phyloP scores from a whole-genome alignment of 2,797 vertebrate genomes.

The Periparus ater region DNA sequence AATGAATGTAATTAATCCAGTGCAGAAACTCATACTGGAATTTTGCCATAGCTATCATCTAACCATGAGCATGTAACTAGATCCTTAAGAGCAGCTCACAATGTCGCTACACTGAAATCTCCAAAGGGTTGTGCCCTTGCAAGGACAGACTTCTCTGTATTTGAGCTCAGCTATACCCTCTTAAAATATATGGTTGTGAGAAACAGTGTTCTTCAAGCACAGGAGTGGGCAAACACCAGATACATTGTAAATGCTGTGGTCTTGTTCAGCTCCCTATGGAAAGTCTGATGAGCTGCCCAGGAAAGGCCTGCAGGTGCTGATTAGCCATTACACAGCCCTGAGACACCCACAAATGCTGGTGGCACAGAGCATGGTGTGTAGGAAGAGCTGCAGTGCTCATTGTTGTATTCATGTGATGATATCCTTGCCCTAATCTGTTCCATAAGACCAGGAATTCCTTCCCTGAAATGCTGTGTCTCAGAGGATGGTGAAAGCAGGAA shows the following conservation, averaged over 20 bases:
- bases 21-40: not conserved
- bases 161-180: not conserved
- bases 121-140: not conserved
- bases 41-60: conserved; percentile 5
- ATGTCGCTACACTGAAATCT: not conserved
- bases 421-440: not conserved
- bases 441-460: not conserved
- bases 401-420: not conserved
- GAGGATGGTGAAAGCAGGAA: not conserved
- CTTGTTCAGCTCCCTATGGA: not conserved
- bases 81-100: not conserved
- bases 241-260: not conserved
- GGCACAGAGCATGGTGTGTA: not conserved
- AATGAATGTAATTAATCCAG: conserved; percentile 37
- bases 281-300: not conserved
- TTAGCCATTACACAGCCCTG: not conserved
- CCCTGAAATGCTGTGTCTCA: not conserved
- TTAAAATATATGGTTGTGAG: not conserved
- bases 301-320: not conserved
- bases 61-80: not conserved
- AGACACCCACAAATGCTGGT: not conserved
- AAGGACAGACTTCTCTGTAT: not conserved
- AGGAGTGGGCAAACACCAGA: not conserved
- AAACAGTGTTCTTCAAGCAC: not conserved
- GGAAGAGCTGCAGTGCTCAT: not conserved